Conservation (phyloP, 2,797 vertebrate species). For the Catharus ustulatus region DNA sequence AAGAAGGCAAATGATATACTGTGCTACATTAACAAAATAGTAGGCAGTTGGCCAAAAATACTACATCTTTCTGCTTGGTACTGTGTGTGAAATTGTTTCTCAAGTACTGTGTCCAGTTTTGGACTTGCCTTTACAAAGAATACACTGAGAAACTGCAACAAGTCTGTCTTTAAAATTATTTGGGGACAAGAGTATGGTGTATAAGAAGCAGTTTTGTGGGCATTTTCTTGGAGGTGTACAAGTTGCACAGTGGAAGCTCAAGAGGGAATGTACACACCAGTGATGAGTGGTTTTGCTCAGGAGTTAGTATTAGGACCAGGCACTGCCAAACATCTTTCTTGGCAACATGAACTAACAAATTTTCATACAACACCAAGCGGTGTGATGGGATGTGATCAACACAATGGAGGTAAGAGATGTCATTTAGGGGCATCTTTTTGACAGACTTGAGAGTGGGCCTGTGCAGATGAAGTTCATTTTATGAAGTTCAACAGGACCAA, state of each 20-base stretch:
- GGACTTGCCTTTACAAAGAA: background rate
- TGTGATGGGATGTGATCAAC: background rate
- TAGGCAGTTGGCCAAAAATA: background rate
- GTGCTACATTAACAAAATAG: background rate
- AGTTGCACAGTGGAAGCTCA: background rate
- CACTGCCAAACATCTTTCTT: background rate
- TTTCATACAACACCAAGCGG: background rate
- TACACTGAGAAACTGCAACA: background rate
- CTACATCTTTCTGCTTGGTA: background rate
- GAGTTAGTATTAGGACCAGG: no score
- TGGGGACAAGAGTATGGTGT: rapidly evolving
- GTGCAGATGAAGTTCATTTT: background rate
- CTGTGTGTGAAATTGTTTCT: background rate
- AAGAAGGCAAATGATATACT: background rate
- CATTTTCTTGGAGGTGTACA: background rate
- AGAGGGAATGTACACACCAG: background rate
- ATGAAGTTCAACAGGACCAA: background rate
- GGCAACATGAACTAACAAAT: background rate
- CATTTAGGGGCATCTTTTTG: background rate
- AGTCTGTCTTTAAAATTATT: background rate
- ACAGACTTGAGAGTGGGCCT: background rate
- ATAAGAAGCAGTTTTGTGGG: background rate
- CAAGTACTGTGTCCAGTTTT: background rate
- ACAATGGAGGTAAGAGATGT: rapidly evolving
- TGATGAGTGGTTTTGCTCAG: background rate